Conservation (phyloP, 1,140 invertebrate genomes). For the Lerema accius region DNA sequence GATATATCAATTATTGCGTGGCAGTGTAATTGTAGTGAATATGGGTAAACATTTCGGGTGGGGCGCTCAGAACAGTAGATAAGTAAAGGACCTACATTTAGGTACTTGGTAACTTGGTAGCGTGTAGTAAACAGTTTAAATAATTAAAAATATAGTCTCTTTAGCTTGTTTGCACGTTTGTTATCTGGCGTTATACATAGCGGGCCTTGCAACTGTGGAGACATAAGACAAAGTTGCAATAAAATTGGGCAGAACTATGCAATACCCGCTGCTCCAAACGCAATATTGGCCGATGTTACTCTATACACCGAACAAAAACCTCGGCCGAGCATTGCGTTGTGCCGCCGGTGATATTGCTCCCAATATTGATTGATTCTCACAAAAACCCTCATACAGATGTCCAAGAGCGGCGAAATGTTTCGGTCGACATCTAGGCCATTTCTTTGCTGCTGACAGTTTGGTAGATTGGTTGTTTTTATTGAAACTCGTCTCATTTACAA, state of each 20-base stretch:
- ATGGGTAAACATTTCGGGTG: no score
- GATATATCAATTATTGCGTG: no score
- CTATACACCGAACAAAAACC: constrained; percentile 9
- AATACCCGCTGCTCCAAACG: not conserved
- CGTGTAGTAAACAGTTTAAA: no score
- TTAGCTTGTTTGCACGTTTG: no score
- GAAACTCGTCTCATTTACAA: no score
- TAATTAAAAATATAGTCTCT: no score
- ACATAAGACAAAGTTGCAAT: not conserved
- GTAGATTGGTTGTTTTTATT: not conserved
- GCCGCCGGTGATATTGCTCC: not conserved
- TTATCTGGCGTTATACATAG: no score
- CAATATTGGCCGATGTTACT: not conserved
- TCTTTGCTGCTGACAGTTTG: not conserved
- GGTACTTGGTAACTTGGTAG: no score
- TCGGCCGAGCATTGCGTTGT: not conserved
- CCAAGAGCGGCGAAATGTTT: not conserved
- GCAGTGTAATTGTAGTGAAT: no score
- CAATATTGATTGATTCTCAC: constrained; percentile 9
- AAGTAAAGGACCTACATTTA: no score
- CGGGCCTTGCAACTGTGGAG: no score
- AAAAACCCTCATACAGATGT: constrained; percentile 8
- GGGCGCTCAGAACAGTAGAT: no score
- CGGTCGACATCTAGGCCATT: not conserved
- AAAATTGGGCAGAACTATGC: not conserved